phyloP scores from a whole-genome alignment of 2,113 vertebrate genomes.

The Microcebus ravelobensis region DNA sequence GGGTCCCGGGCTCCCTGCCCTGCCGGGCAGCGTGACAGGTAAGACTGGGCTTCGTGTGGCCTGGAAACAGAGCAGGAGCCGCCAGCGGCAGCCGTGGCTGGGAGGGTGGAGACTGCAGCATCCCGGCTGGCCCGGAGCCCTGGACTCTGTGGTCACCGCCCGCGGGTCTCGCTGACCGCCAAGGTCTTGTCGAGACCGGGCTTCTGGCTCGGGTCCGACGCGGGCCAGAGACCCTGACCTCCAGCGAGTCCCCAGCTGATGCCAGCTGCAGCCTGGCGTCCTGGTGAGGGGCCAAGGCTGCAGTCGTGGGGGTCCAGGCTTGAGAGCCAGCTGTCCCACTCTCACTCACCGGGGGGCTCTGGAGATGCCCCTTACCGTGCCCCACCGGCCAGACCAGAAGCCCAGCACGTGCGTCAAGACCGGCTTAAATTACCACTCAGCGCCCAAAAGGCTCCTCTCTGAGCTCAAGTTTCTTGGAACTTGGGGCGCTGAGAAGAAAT shows the following conservation, averaged over 20 bases:
- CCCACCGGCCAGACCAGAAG: neutral
- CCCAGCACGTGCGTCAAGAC: neutral
- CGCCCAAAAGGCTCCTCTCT: neutral
- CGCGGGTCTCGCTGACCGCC: too few species aligned
- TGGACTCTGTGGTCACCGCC: neutral
- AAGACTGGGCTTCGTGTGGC: neutral
- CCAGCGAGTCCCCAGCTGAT: neutral
- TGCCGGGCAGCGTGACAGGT: rapidly evolving
- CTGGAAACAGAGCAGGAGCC: neutral
- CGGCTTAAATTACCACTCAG: neutral
- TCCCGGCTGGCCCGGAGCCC: rapidly evolving
- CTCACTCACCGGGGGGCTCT: neutral
- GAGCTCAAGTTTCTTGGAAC: neutral
- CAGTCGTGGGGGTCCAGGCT: neutral
- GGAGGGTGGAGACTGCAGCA: neutral
- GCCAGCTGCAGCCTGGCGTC: neutral
- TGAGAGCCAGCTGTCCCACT: neutral
- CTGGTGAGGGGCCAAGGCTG: neutral
- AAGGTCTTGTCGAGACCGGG: rapidly evolving
- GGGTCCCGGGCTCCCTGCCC: neutral
- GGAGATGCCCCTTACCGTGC: neutral
- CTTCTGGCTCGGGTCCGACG: neutral
- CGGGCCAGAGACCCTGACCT: neutral
- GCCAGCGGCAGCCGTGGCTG: neutral
- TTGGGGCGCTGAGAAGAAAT: too few species aligned